Conservation (phyloP, 2,888 invertebrate genomes). For the Sicus ferrugineus region DNA sequence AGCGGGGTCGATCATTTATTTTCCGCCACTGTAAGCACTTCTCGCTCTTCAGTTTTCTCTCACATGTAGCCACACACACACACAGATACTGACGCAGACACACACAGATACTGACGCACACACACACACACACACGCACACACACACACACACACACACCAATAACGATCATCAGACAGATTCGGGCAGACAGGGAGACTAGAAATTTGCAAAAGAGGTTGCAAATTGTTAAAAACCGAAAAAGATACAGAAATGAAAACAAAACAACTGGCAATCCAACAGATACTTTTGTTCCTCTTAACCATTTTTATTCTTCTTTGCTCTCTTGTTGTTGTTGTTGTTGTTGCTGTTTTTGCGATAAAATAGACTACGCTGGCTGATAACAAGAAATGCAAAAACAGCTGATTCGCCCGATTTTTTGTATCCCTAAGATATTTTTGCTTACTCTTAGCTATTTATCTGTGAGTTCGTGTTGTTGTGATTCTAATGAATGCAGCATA, state of each 20-base stretch:
- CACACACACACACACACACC: neutral
- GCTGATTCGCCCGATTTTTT: too few species aligned
- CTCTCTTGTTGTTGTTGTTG: too few species aligned
- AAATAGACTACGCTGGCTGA: too few species aligned
- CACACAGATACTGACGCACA: neutral
- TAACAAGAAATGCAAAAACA: too few species aligned
- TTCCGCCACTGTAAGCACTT: neutral
- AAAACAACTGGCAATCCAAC: neutral
- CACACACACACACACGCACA: too few species aligned
- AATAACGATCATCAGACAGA: neutral
- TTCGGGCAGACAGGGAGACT: neutral
- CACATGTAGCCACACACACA: neutral
- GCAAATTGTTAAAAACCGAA: neutral
- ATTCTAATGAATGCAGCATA: neutral
- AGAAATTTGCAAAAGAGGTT: neutral
- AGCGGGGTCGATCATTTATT: neutral
- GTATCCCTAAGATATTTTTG: neutral
- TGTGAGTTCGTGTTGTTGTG: neutral
- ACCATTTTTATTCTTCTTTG: neutral
- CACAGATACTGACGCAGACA: neutral
- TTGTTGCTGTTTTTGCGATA: too few species aligned
- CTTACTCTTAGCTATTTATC: neutral
- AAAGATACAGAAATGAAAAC: neutral
- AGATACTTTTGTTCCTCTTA: neutral
- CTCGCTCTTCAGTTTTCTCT: conserved; percentile 17